A percentile compares a stretch with the other conserved stretches of the same genome.
phyloP scores from a whole-genome alignment of 1,140 invertebrate genomes.

The Coenobita brevimanus region DNA sequence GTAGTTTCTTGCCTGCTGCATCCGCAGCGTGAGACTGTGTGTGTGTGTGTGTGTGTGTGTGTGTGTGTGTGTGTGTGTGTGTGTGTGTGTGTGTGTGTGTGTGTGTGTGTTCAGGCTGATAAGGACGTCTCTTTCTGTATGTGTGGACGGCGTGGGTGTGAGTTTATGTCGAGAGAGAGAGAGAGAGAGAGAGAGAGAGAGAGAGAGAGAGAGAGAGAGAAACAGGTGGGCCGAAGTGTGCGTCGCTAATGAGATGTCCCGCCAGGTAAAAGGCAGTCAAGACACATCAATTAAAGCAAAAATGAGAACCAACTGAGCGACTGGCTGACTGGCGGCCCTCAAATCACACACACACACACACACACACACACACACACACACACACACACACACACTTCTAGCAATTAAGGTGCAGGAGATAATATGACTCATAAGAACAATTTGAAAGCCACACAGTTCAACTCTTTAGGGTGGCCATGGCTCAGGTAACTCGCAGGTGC shows the following conservation, averaged over 20 bases:
- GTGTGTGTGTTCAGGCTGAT: background rate
- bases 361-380: background rate
- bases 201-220: slow-evolving; percentile 11
- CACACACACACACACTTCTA: background rate
- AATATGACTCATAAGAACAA: too few species aligned
- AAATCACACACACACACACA: background rate
- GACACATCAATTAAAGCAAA: too few species aligned
- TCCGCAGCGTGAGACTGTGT: background rate
- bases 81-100: background rate
- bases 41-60: slow-evolving; percentile 13
- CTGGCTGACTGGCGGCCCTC: too few species aligned
- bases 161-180: too few species aligned
- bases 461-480: too few species aligned
- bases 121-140: background rate
- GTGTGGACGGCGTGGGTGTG: background rate
- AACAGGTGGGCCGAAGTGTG: too few species aligned
- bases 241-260: too few species aligned
- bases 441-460: too few species aligned
- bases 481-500: too few species aligned
- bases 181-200: slow-evolving; percentile 11
- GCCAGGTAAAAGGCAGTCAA: too few species aligned
- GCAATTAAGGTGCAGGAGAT: background rate
- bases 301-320: too few species aligned
- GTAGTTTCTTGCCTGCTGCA: background rate
- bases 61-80: slow-evolving; percentile 13